phyloP scores from a whole-genome alignment of 2,888 invertebrate species.

The Rhodophaea formosa region DNA sequence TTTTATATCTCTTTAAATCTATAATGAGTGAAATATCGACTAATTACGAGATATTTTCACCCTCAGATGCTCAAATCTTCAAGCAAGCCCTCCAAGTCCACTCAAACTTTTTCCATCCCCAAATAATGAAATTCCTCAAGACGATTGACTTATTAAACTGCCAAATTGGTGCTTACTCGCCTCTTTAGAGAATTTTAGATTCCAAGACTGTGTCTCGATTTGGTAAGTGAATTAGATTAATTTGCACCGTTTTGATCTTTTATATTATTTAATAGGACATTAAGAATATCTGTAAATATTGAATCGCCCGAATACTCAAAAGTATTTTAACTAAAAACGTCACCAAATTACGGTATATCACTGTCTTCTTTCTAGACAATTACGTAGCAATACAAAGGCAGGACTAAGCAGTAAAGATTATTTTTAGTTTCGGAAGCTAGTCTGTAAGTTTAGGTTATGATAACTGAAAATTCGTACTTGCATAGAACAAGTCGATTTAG shows the following conservation, averaged over 20 bases:
- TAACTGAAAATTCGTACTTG: no score
- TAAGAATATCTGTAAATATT: no score
- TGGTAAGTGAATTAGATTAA: not conserved
- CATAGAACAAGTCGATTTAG: no score
- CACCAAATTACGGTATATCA: no score
- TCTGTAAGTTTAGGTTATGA: no score
- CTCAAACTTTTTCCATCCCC: conserved; percentile 12
- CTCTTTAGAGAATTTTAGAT: conserved; percentile 13
- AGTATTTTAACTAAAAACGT: no score
- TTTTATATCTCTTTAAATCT: no score
- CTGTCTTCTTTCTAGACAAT: no score
- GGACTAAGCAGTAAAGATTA: no score
- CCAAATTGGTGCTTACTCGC: conserved; percentile 19
- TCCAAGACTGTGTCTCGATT: not conserved
- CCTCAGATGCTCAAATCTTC: not conserved
- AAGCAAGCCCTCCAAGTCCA: conserved; percentile 4
- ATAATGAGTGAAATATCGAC: not conserved
- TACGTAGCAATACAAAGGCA: no score
- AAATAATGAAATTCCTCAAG: conserved; percentile 29
- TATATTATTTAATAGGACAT: not conserved
- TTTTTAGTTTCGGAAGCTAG: no score
- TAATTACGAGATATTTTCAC: not conserved
- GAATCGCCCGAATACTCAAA: no score
- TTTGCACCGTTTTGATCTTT: not conserved
- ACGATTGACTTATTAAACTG: conserved; percentile 26